Evolutionary conservation across 2,113 vertebrate genomes (phyloP).

Genomic region (Platanista minor): DNA sequence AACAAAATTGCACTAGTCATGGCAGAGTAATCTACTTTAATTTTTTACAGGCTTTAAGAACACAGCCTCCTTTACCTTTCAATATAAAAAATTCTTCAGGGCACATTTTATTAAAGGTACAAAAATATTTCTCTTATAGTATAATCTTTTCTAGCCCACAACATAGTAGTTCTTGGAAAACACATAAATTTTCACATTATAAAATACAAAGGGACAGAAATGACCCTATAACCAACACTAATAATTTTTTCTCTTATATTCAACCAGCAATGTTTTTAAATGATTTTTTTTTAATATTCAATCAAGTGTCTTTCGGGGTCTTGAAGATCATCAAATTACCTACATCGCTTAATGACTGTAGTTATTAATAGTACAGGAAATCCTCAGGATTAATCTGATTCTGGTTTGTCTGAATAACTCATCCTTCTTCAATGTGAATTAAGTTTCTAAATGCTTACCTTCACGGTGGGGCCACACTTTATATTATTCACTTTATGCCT

Average conservation of each 20-base stretch:
- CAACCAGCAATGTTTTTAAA: constrained; percentile 47
- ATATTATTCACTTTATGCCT: background rate
- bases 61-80: constrained; percentile 44
- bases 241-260: constrained; percentile 43
- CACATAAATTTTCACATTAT: constrained; percentile 40
- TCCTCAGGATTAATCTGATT: background rate
- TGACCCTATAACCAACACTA: constrained; percentile 58
- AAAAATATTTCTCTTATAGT: constrained; percentile 42
- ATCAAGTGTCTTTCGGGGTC: background rate
- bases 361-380: background rate
- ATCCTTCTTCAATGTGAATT: background rate
- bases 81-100: constrained; percentile 50
- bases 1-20: background rate
- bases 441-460: background rate
- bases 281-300: constrained; percentile 36
- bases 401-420: background rate
- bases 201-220: constrained; percentile 48
- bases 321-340: background rate
- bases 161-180: constrained; percentile 40
- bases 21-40: constrained; percentile 56
- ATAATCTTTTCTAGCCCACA: constrained; percentile 42
- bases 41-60: constrained; percentile 44
- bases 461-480: background rate
- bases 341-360: constrained; percentile 2
- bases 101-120: constrained; percentile 56